These are phyloP conservation scores for Thymelicus acteon DNA, from an alignment of 2,888 invertebrate species.

Conservation along the genomic window DNA sequence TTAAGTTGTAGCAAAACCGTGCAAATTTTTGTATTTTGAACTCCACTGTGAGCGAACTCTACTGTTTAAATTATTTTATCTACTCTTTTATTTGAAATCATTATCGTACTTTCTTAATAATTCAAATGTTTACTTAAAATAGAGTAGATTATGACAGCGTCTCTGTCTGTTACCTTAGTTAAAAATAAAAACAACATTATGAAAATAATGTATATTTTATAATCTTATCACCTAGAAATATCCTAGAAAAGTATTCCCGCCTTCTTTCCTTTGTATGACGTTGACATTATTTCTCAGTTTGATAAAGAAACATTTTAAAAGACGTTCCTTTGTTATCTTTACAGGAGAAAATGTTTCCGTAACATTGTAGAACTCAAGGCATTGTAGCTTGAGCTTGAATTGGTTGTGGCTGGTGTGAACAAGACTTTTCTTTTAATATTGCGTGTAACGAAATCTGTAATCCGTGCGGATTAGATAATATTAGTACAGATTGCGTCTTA, in stretches of 20 bases:
- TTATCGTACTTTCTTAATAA: too few species aligned
- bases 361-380: slow-evolving; percentile 9
- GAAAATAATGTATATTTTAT: too few species aligned
- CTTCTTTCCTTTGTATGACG: slow-evolving; percentile 11
- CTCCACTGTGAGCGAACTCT: neutral
- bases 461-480: too few species aligned
- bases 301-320: slow-evolving; percentile 22
- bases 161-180: too few species aligned
- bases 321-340: slow-evolving; percentile 8
- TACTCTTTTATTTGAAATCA: too few species aligned
- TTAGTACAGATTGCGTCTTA: too few species aligned
- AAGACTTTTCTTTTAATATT: slow-evolving; percentile 1
- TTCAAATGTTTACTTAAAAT: too few species aligned
- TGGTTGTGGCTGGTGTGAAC: slow-evolving; percentile 5
- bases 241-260: too few species aligned
- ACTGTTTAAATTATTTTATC: neutral
- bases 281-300: slow-evolving; percentile 16
- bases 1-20: neutral
- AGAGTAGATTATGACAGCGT: too few species aligned
- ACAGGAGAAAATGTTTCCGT: slow-evolving; percentile 4
- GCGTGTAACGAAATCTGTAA: neutral
- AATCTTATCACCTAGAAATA: too few species aligned
- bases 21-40: neutral
- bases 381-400: neutral
- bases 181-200: too few species aligned